phyloP scores from a whole-genome alignment of 2,888 invertebrate species.

The Aricia artaxerxes region DNA sequence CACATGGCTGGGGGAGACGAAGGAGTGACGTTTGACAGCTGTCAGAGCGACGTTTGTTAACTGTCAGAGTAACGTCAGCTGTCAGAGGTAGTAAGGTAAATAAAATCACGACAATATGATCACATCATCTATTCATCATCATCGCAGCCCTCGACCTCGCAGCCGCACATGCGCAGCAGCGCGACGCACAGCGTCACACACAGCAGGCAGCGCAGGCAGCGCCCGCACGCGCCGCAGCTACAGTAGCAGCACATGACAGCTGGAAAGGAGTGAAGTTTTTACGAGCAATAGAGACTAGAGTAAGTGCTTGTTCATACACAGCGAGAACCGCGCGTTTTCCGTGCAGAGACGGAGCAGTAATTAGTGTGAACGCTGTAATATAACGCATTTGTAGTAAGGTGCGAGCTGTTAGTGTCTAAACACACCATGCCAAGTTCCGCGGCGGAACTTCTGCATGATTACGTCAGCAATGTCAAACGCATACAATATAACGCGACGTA shows the following conservation, averaged over 20 bases:
- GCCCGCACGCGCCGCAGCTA: constrained; percentile 16
- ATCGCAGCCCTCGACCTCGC: constrained; percentile 14
- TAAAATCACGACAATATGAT: neutral
- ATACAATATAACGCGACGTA: too few relatives aligned
- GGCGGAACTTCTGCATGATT: too few relatives aligned
- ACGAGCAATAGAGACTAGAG: too few relatives aligned
- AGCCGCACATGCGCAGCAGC: constrained; percentile 24
- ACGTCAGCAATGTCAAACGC: too few relatives aligned
- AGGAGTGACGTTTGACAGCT: neutral
- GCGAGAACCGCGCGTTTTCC: too few relatives aligned
- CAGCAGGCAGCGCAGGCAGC: constrained; percentile 18
- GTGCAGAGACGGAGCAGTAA: too few relatives aligned
- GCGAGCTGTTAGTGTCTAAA: too few relatives aligned
- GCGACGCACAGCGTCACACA: constrained; percentile 17
- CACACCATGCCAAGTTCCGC: too few relatives aligned
- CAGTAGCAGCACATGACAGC: constrained; percentile 20
- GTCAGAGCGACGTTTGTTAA: neutral
- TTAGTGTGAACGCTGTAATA: too few relatives aligned
- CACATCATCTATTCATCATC: neutral
- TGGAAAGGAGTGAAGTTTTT: neutral
- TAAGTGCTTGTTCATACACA: too few relatives aligned
- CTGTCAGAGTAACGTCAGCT: neutral
- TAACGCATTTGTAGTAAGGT: too few relatives aligned
- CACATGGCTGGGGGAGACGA: neutral
- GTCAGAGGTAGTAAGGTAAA: neutral